Percentiles rank a stretch among this genome's conserved stretches.
Evolutionary conservation across 35 echinoderm and acorn worm species (phyloP).

Genomic region (Lytechinus pictus): DNA sequence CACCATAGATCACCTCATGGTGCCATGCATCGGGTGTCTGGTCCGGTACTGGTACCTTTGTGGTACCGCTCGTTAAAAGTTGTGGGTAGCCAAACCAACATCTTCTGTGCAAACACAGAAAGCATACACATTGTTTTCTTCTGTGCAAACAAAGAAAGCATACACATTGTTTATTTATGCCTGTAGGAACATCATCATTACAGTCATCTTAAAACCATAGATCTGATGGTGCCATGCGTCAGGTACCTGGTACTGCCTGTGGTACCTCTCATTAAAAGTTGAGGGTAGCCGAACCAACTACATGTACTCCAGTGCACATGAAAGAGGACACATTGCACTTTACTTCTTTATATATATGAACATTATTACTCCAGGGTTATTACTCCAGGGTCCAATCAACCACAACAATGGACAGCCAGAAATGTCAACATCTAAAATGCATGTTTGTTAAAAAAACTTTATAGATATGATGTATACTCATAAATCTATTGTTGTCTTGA

Average conservation of each 20-base stretch:
- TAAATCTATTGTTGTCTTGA: no score
- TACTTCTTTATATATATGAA: no score
- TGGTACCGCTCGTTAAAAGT: slow-evolving; percentile 66
- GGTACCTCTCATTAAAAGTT: slow-evolving; percentile 71
- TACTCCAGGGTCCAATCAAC: no score
- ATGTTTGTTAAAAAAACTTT: no score
- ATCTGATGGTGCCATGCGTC: slow-evolving; percentile 99
- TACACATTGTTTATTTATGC: no score
- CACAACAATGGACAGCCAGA: no score
- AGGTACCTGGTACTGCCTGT: slow-evolving; percentile 57
- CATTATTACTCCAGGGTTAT: no score
- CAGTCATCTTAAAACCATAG: slow-evolving; percentile 66
- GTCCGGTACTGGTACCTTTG: slow-evolving; percentile 9
- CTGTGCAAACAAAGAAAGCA: no score
- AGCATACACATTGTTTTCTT: slow-evolving; percentile 22
- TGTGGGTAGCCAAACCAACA: slow-evolving; percentile 85
- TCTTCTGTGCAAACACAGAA: slow-evolving; percentile 49
- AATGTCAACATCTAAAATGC: no score
- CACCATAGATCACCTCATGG: slow-evolving; percentile 96
- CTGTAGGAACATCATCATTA: no score
- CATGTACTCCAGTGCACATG: background rate
- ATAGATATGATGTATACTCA: no score
- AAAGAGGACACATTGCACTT: background rate
- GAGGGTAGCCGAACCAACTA: slow-evolving; percentile 82
- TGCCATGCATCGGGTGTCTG: slow-evolving; percentile 91